Percentiles rank a stretch among this genome's conserved stretches.
Evolutionary conservation across 2,888 invertebrate species (phyloP).

Genomic region (Hecatera dysodea): DNA sequence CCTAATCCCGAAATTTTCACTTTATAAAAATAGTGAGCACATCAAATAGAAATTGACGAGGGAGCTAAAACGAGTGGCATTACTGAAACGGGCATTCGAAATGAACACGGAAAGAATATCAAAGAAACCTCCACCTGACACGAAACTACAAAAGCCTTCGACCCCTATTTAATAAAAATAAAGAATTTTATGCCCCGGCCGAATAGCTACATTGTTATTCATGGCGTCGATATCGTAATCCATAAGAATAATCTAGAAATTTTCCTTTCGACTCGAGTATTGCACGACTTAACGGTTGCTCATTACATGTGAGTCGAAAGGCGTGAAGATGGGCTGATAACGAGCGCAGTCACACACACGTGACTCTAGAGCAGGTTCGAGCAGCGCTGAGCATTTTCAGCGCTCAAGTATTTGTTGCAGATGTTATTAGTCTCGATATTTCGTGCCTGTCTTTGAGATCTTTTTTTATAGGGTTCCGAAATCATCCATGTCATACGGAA

Average conservation of each 20-base stretch:
- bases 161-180: slow-evolving; percentile 59
- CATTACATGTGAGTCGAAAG: slow-evolving; percentile 63
- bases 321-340: slow-evolving; percentile 72
- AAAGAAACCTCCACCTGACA: slow-evolving; percentile 42
- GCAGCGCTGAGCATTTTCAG: slow-evolving; percentile 20
- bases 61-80: slow-evolving; percentile 3
- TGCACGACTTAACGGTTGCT: slow-evolving; percentile 60
- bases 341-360: slow-evolving; percentile 61
- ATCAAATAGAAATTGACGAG: slow-evolving; percentile 22
- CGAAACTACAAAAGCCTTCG: slow-evolving; percentile 47
- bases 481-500: too few relatives aligned
- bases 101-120: slow-evolving; percentile 47
- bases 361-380: slow-evolving; percentile 53
- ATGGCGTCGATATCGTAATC: slow-evolving; percentile 59
- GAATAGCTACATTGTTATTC: slow-evolving; percentile 53
- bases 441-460: neutral
- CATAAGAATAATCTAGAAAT: slow-evolving; percentile 61
- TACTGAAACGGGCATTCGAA: slow-evolving; percentile 35
- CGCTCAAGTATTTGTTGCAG: slow-evolving; percentile 16
- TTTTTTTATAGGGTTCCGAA: too few relatives aligned
- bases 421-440: slow-evolving; percentile 16
- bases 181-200: slow-evolving; percentile 33
- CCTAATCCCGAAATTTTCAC: neutral
- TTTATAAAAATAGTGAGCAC: neutral
- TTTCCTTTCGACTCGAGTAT: slow-evolving; percentile 62